These are phyloP conservation scores for Pelagia noctiluca DNA, from an alignment of 30 jellyfish, hydroid and myxozoan species.

Conservation along the genomic window DNA sequence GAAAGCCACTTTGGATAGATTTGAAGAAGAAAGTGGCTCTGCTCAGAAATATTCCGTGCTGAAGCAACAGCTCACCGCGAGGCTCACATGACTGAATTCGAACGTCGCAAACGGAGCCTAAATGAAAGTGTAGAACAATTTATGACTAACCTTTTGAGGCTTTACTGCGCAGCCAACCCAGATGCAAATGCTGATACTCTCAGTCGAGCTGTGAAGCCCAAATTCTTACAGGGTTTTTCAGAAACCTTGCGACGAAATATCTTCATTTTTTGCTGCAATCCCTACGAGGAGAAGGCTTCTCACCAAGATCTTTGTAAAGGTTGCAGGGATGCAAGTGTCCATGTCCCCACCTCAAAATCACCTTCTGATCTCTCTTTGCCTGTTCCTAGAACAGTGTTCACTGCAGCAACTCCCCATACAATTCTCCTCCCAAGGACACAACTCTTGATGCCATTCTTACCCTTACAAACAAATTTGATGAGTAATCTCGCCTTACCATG, in stretches of 20 bases:
- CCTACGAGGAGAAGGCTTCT: conserved; percentile 24
- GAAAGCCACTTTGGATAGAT: conserved; percentile 39
- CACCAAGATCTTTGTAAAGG: conserved; percentile 36
- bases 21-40: conserved; percentile 31
- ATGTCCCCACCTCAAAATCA: conserved; percentile 14
- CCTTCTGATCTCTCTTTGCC: conserved; percentile 7
- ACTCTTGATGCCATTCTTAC: conserved; percentile 46
- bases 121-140: conserved; percentile 51
- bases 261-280: conserved; percentile 22
- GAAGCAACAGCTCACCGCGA: conserved; percentile 41
- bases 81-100: conserved; percentile 31
- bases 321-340: conserved; percentile 52
- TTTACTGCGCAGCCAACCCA: conserved; percentile 32
- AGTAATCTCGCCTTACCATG: conserved; percentile 28
- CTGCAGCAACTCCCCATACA: conserved; percentile 9
- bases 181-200: conserved; percentile 14
- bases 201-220: conserved; percentile 38
- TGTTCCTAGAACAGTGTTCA: conserved; percentile 27
- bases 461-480: conserved; percentile 34
- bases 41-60: conserved; percentile 59
- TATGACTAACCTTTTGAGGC: conserved; percentile 23
- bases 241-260: conserved; percentile 26
- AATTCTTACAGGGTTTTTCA: conserved; percentile 29
- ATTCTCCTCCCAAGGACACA: conserved; percentile 27
- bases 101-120: conserved; percentile 13